Base-by-base conservation (phyloP, 2,888 invertebrate species). In the Limnephilus lunatus region DNA sequence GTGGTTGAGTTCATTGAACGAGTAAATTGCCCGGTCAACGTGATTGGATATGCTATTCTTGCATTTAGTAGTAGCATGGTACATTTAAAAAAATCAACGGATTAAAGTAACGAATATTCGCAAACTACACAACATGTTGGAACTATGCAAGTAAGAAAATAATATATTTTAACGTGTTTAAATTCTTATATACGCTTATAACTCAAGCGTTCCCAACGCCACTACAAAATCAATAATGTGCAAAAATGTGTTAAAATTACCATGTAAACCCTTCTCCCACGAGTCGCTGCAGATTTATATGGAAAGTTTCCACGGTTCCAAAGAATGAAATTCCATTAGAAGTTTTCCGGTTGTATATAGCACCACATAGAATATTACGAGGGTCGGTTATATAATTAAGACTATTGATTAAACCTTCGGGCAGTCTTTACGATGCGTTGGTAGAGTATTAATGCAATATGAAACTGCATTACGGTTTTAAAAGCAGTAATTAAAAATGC, bases 371-470 rank as follows among this genome's bases (percentile, higher is more conserved):
- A 83, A 83, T 31, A 35, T 83, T 44, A 44, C 86, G 9, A 15
- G 68, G 25, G 68, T 7, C n/a, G 68, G 68, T 68, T 68, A 5
- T 68, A 68, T 48, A 86, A 86, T 86, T 86, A 44, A 25, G 14
- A 48, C 30, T 44, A 86, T 86, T 86, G 86, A 86, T 48, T 86
- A 9, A 86, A n/a, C n/a, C n/a, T 30, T 39, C 39, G 30, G n/a
- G 44, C 48, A 2, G 39, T 30, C 48, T 19, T 86, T 86, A 48
- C 48, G 15, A 14, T 48, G n/a, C 44, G 86, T 30, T 86, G 7
- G 30, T 30, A n/a, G 86, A 86, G 48, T 86, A n/a, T 86, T 86
- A 86, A 86, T 48, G 83, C 83, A 83, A 35, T 68, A 68, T 68
- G 68, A 68, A 68, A 68, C 25, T 68, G 68, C 68, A 68, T 68